Percentiles rank a stretch among this genome's conserved stretches.
Evolutionary conservation across 2,888 invertebrate genomes (phyloP).

Genomic region (Reticulitermes lucifugus): DNA sequence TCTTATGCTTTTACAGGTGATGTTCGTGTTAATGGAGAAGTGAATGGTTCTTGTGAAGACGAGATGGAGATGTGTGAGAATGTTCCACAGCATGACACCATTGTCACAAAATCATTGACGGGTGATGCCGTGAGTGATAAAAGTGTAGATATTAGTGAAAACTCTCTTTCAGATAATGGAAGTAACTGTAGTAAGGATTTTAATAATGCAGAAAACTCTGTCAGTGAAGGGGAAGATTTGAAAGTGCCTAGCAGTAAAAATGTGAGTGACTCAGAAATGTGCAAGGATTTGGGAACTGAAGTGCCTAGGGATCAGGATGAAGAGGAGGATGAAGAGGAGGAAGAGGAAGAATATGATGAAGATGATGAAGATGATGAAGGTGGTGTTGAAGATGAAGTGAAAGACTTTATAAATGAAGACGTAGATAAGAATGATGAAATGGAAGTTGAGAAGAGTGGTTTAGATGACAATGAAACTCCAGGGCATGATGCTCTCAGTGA

Average conservation of each 20-base stretch:
- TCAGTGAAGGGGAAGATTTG: not conserved
- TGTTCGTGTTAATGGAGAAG: constrained; percentile 63
- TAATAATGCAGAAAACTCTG: constrained; percentile 35
- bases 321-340: constrained; percentile 27
- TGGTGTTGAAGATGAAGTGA: constrained; percentile 52
- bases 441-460: constrained; percentile 46
- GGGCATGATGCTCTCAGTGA: constrained; percentile 42
- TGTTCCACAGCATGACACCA: constrained; percentile 33
- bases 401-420: constrained; percentile 56
- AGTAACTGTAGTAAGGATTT: constrained; percentile 48
- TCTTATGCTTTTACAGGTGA: constrained; percentile 54
- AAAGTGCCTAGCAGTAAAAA: constrained; percentile 53
- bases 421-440: constrained; percentile 46
- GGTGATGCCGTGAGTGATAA: constrained; percentile 34
- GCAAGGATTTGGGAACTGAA: constrained; percentile 51
- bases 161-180: constrained; percentile 40
- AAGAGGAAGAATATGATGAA: constrained; percentile 30
- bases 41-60: constrained; percentile 62
- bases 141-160: constrained; percentile 40
- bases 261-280: constrained; percentile 29
- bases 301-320: constrained; percentile 51
- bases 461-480: constrained; percentile 23
- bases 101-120: constrained; percentile 27
- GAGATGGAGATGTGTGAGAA: constrained; percentile 43
- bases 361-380: not conserved